Percentiles rank a stretch among this genome's conserved stretches.
These are phyloP conservation scores for Paracanthobrama guichenoti DNA, from an alignment of 2,113 vertebrate species.

Conservation along the genomic window DNA sequence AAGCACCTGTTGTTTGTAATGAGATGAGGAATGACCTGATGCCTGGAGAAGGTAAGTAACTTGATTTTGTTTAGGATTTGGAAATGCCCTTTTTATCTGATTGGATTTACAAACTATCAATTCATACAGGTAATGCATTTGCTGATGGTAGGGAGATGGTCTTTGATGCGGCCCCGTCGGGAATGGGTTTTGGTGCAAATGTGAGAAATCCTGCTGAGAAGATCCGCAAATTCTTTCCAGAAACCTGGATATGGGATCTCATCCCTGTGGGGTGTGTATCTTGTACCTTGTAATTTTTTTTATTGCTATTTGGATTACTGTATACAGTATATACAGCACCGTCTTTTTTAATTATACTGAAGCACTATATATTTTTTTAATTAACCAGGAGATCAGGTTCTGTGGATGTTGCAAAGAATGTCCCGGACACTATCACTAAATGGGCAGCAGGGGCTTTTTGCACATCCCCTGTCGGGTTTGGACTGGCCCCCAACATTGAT, in stretches of 20 bases:
- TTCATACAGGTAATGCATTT: neutral
- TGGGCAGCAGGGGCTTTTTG: constrained; percentile 87
- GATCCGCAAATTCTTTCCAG: constrained; percentile 82
- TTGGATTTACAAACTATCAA: neutral
- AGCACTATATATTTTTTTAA: neutral
- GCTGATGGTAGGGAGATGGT: fast-evolving
- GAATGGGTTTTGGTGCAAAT: neutral
- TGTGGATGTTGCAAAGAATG: constrained; percentile 36
- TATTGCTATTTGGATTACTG: no score
- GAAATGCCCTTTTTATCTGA: neutral
- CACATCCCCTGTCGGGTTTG: constrained; percentile 79
- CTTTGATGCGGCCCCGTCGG: fast-evolving
- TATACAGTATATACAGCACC: neutral
- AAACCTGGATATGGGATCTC: constrained; percentile 90
- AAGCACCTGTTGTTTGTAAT: constrained; percentile 59
- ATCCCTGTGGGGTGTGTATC: constrained; percentile 79
- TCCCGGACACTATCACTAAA: constrained; percentile 87
- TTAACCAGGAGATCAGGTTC: constrained; percentile 23
- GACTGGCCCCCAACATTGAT: constrained; percentile 71
- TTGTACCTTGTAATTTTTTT: no score
- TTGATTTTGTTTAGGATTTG: neutral
- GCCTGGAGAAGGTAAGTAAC: neutral
- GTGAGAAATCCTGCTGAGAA: constrained; percentile 43
- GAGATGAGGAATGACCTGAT: fast-evolving
- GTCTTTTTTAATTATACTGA: neutral